Evolutionary conservation across 2,888 invertebrate genomes (phyloP), one percentile per base, ranked within the genome.

Genomic region (Pseudeuparius sepicola): DNA sequence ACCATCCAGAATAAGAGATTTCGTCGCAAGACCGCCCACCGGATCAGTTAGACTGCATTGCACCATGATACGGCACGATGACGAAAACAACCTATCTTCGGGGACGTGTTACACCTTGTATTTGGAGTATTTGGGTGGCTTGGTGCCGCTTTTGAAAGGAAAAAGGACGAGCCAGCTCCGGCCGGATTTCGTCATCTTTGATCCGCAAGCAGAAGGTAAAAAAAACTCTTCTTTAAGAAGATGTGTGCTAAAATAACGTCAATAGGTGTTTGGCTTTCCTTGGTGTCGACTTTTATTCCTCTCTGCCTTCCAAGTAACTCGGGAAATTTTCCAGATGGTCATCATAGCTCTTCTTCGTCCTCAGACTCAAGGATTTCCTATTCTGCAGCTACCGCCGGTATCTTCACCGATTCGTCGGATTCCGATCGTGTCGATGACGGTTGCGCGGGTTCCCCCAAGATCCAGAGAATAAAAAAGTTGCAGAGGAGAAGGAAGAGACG

Each of bases 171-270:
- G 94, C 61, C 96, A 96, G 66, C 86, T 98, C 45, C 73, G 94
- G 35, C 97, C 97, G 0, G 97, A 97, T 64, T 98, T 98, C 63
- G 90, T 97, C 37, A 96, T 98, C 53, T 92, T 87, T 58, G 90
- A 92, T 64, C 90, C 90, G 2, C 87, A 90, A 63, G 75, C 73
- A 23, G 82, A 81, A 66, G 84, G 84, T 75, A 51, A 38, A 30
- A 12, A 4, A 6, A 15, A 33, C 4, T 13, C 9, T n/a, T n/a
- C n/a, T n/a, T n/a, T n/a, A n/a, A n/a, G n/a, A n/a, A n/a, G n/a
- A n/a, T n/a, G n/a, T n/a, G n/a, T n/a, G n/a, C n/a, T n/a, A n/a
- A n/a, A n/a, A n/a, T n/a, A n/a, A n/a, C n/a, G n/a, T n/a, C n/a
- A n/a, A n/a, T n/a, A n/a, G n/a, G n/a, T n/a, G n/a, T n/a, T n/a